Base-by-base conservation (phyloP, 2,888 invertebrate species). In the Drosophila cracens region DNA sequence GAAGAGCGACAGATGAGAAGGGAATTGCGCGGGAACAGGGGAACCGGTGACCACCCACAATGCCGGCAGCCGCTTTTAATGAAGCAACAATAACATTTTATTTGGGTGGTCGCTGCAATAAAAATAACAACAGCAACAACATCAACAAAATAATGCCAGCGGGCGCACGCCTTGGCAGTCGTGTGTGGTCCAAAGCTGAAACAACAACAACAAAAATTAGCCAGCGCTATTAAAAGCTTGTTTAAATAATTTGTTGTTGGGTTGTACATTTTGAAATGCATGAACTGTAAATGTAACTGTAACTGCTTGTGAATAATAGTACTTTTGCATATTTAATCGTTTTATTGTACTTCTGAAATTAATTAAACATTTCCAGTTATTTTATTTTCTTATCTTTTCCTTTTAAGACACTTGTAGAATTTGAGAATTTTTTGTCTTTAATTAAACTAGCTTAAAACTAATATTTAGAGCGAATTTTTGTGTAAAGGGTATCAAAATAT, bases 51-150 rank as follows among this genome's bases (percentile, higher is more conserved):
- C 86, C 86, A 86, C 86, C 86, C 86, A 89, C 86, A 85, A 74
- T 66, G 87, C 90, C 85, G 75, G 72, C 75, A 79, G 86, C 67
- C 79, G 79, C 84, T 82, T 87, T 85, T 81, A 82, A 83, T 88
- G 83, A 88, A 81, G 74, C 80, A 88, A 74, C 83, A 81, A 75
- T 86, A 86, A 76, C 56, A 87, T 75, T 70, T 74, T 67, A 77
- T 89, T 85, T 76, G 85, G 81, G 81, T 81, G 81, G 82, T 84
- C 84, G 70, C 73, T 68, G 76, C 83, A 77, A 70, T 73, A 82
- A 68, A 70, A 80, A 71, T 60, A 74, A 76, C 69, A 79, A 69
- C 63, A 76, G 64, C 65, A 70, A 46, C 56, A 40, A 8, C 56
- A 57, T 38, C 40, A 21, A 57, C 49, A 60, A 65, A 76, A 86